Conservation (phyloP, 2,797 vertebrate genomes). For the Thaleichthys pacificus region DNA sequence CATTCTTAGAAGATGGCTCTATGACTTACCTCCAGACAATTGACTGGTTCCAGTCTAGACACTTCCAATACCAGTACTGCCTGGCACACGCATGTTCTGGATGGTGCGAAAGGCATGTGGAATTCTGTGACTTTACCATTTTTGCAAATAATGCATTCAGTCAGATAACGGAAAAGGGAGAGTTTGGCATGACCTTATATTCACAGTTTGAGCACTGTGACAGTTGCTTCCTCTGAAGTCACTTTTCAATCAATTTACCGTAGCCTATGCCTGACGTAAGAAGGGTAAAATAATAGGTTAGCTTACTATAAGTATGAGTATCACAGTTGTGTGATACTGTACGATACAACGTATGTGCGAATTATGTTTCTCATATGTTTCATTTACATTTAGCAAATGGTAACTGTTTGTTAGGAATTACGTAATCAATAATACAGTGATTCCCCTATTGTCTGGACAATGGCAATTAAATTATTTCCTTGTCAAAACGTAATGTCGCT, state of each 20-base stretch:
- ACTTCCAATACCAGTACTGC: not conserved
- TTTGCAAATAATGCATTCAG: not conserved
- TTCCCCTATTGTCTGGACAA: not conserved
- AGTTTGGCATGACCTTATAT: not conserved
- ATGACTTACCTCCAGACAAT: not conserved
- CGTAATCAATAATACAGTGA: not conserved
- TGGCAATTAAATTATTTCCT: too few species aligned
- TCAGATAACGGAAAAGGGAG: not conserved
- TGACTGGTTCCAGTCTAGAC: not conserved
- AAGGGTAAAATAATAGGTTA: too few species aligned
- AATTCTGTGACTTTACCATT: too few species aligned
- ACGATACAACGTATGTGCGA: too few species aligned
- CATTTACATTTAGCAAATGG: too few species aligned
- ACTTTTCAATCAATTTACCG: too few species aligned
- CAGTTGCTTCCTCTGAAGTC: not conserved
- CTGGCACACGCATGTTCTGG: not conserved
- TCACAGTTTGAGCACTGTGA: not conserved
- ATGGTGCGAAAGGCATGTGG: too few species aligned
- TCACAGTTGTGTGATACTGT: too few species aligned
- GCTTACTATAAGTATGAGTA: too few species aligned
- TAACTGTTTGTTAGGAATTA: too few species aligned
- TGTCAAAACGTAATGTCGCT: conserved; percentile 7
- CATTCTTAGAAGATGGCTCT: not conserved
- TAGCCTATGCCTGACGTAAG: too few species aligned
- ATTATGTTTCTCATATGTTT: too few species aligned